Percentiles rank a stretch among this genome's conserved stretches.
Evolutionary conservation across 64 coral and sea anemone genomes (phyloP).

Genomic region (Actinia equina): DNA sequence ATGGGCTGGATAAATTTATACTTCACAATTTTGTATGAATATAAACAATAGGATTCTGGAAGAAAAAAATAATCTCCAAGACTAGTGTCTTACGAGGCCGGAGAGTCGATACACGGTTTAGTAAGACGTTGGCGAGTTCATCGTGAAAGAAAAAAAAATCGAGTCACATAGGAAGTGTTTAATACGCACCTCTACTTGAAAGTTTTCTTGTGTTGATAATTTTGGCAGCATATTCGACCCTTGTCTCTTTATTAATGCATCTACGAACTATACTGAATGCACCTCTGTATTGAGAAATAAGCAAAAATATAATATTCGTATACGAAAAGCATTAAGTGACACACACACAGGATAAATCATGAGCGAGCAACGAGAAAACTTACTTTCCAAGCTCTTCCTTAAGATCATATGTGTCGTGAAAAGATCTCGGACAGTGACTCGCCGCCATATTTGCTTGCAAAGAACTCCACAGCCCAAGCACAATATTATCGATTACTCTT

Average conservation of each 20-base stretch:
- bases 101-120: neutral
- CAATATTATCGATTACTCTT: slow-evolving; percentile 13
- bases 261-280: slow-evolving; percentile 98
- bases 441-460: slow-evolving; percentile 76
- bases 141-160: neutral
- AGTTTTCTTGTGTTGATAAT: slow-evolving; percentile 99
- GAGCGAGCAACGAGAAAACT: slow-evolving; percentile 23
- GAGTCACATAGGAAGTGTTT: slow-evolving; percentile 6
- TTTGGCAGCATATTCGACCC: slow-evolving; percentile 96
- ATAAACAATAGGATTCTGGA: slow-evolving; percentile 5
- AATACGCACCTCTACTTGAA: slow-evolving; percentile 92
- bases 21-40: neutral
- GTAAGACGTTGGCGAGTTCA: neutral
- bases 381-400: slow-evolving; percentile 98
- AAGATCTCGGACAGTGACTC: slow-evolving; percentile 43
- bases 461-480: slow-evolving; percentile 17
- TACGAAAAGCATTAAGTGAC: slow-evolving; percentile 18
- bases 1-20: slow-evolving; percentile 4
- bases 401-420: slow-evolving; percentile 93
- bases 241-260: slow-evolving; percentile 91
- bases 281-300: slow-evolving; percentile 71
- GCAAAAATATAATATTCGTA: slow-evolving; percentile 28
- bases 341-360: neutral
- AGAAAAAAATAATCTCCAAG: neutral
- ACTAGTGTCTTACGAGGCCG: neutral